Evolutionary conservation across 1,140 invertebrate genomes (phyloP).

Genomic region (Aleiodes sp.): DNA sequence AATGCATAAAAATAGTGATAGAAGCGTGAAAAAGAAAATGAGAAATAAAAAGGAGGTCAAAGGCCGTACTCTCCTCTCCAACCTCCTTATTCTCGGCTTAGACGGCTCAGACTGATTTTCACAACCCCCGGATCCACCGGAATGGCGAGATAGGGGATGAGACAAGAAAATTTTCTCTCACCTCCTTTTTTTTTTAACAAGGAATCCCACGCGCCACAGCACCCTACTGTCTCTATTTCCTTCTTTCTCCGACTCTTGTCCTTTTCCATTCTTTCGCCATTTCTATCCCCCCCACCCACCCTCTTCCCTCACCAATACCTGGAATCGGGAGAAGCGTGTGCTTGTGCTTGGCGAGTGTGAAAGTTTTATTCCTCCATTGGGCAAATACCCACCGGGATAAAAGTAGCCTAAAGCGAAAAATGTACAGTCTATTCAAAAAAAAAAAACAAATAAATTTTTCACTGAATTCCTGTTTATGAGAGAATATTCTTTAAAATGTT

Average conservation of each 20-base stretch:
- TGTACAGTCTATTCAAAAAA: conserved; percentile 2
- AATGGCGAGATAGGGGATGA: neutral
- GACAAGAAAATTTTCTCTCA: neutral
- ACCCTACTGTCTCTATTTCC: neutral
- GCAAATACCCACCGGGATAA: conserved; percentile 35
- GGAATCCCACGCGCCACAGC: conserved; percentile 11
- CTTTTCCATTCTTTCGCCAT: neutral
- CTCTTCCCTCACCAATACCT: neutral
- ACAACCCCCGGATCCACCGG: conserved; percentile 18
- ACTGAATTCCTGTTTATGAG: too few species aligned
- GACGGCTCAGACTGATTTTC: conserved; percentile 24
- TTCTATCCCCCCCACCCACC: neutral
- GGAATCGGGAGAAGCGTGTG: conserved; percentile 1
- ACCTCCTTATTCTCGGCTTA: conserved; percentile 37
- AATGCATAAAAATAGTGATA: conserved; percentile 4
- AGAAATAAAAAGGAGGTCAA: conserved; percentile 12
- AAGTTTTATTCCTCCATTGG: conserved; percentile 37
- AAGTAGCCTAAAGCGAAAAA: conserved; percentile 31
- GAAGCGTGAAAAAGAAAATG: conserved; percentile 27
- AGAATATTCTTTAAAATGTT: too few species aligned
- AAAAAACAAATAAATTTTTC: neutral
- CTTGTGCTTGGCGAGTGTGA: conserved; percentile 27
- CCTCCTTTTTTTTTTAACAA: conserved; percentile 24
- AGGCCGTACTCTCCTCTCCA: conserved; percentile 13
- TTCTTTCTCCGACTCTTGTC: too few species aligned